phyloP scores from a whole-genome alignment of 2,888 invertebrate species.

The Sympetrum striolatum region DNA sequence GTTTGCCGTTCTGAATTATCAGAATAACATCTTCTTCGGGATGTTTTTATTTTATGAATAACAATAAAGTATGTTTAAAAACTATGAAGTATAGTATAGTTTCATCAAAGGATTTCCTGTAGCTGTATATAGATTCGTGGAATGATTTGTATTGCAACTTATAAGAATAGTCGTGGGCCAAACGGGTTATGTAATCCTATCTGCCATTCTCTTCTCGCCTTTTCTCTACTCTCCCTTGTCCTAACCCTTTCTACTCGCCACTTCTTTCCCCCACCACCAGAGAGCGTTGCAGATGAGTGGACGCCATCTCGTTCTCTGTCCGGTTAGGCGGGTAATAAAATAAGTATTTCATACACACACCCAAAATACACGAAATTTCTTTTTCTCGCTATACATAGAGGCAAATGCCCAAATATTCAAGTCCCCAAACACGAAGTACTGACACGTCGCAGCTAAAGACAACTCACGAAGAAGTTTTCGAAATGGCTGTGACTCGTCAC shows the following conservation, averaged over 20 bases:
- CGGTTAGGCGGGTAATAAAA: slow-evolving; percentile 27
- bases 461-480: too few species aligned
- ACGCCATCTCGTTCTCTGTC: slow-evolving; percentile 36
- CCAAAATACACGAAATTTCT: too few species aligned
- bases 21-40: too few species aligned
- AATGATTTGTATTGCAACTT: not conserved
- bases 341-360: not conserved
- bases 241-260: not conserved
- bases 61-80: too few species aligned
- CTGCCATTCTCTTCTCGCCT: not conserved
- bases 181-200: slow-evolving; percentile 36
- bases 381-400: too few species aligned
- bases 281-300: slow-evolving; percentile 36
- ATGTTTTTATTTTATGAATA: too few species aligned
- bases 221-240: not conserved
- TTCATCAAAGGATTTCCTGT: not conserved
- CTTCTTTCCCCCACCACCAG: not conserved
- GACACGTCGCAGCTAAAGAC: too few species aligned
- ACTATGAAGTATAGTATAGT: too few species aligned
- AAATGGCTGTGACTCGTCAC: too few species aligned
- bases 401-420: too few species aligned
- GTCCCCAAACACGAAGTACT: too few species aligned
- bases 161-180: not conserved
- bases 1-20: too few species aligned
- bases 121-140: not conserved